Conservation (phyloP, 2,888 invertebrate species). For the Drosophila rubida region DNA sequence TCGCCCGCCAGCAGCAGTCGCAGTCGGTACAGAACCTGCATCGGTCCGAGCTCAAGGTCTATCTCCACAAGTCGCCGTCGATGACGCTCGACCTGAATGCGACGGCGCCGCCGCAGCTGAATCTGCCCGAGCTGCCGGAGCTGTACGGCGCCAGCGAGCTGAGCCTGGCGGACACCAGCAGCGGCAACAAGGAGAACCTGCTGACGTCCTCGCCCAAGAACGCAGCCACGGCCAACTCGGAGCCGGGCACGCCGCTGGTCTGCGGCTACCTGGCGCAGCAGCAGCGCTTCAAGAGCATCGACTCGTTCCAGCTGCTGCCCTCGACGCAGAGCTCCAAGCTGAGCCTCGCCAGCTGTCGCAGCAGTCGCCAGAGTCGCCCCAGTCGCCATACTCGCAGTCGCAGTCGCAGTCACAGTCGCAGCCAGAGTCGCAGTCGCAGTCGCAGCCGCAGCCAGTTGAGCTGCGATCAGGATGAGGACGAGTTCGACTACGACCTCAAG, state of each 20-base stretch:
- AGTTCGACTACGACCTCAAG: constrained; percentile 82
- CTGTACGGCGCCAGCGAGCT: constrained; percentile 70
- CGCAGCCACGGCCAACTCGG: background rate
- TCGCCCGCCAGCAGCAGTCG: constrained; percentile 77
- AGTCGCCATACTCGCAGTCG: constrained; percentile 8
- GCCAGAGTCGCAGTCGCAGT: constrained; percentile 23
- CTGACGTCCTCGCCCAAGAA: background rate
- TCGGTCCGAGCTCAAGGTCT: constrained; percentile 82
- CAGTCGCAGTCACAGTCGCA: constrained; percentile 14
- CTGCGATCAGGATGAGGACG: constrained; percentile 74
- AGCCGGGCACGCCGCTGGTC: background rate
- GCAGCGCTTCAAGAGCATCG: constrained; percentile 80
- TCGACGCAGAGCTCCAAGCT: constrained; percentile 69
- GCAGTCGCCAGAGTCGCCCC: constrained; percentile 26
- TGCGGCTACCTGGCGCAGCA: constrained; percentile 60
- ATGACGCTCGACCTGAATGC: constrained; percentile 72
- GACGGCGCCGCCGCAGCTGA: constrained; percentile 67
- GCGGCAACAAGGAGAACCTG: constrained; percentile 77
- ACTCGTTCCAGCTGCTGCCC: constrained; percentile 65
- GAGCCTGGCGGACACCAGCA: constrained; percentile 55
- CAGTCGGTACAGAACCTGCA: constrained; percentile 83
- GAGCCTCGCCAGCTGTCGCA: constrained; percentile 69
- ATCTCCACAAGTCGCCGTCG: constrained; percentile 82
- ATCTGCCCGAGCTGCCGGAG: constrained; percentile 76
- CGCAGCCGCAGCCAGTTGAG: constrained; percentile 35